phyloP scores from a whole-genome alignment of 2,888 invertebrate species.

The Mylabris sibirica region DNA sequence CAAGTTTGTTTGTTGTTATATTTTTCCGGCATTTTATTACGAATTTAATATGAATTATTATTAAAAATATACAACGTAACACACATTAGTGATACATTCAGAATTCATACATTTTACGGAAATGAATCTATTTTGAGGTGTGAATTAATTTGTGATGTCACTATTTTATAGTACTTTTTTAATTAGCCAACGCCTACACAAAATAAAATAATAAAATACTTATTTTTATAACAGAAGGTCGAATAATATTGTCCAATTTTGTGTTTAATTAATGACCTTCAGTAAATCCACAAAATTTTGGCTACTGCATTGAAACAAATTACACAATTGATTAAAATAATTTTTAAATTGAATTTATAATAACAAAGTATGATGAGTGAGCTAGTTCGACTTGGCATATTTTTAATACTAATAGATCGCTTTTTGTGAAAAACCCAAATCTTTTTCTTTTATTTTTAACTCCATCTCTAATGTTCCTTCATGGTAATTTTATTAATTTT shows the following conservation, averaged over 20 bases:
- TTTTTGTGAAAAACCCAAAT: not conserved
- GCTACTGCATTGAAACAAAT: conserved; percentile 16
- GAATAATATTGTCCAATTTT: conserved; percentile 23
- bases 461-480: not conserved
- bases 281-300: conserved; percentile 23
- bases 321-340: not conserved
- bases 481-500: conserved; percentile 25
- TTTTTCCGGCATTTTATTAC: not conserved
- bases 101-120: not conserved
- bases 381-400: conserved; percentile 15
- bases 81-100: not conserved
- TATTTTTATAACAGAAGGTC: conserved; percentile 29
- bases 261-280: conserved; percentile 31
- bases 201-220: conserved; percentile 5
- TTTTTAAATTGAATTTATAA: conserved; percentile 6
- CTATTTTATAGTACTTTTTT: not conserved
- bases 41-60: not conserved
- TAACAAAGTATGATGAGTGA: conserved; percentile 10
- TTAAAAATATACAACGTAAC: not conserved
- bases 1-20: not conserved
- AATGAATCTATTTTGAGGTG: not conserved
- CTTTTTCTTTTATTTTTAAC: conserved; percentile 10
- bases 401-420: conserved; percentile 18
- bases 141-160: conserved; percentile 16
- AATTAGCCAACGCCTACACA: conserved; percentile 18